Evolutionary conservation across 1,140 invertebrate species (phyloP).

Genomic region (Drosophila quadrilineata): DNA sequence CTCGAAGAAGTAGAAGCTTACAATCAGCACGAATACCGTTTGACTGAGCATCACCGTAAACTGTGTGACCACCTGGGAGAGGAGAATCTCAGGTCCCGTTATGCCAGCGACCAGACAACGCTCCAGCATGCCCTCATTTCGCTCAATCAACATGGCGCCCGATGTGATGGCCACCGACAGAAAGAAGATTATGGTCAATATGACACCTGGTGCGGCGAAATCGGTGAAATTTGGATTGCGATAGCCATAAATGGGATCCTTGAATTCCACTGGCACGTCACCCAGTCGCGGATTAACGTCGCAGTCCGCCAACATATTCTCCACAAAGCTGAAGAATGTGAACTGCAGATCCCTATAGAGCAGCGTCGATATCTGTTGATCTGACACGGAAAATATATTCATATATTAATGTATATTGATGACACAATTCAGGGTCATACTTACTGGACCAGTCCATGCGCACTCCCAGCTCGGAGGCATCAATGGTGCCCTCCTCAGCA

Average conservation of each 20-base stretch:
- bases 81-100: constrained; percentile 88
- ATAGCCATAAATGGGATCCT: constrained; percentile 93
- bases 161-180: constrained; percentile 96
- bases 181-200: constrained; percentile 97
- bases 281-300: constrained; percentile 87
- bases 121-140: constrained; percentile 94
- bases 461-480: constrained; percentile 88
- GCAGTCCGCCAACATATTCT: constrained; percentile 85
- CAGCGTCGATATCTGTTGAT: constrained; percentile 94
- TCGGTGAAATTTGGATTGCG: constrained; percentile 93
- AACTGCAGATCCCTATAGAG: constrained; percentile 88
- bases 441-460: constrained; percentile 96
- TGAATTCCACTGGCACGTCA: constrained; percentile 89
- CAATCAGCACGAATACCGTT: constrained; percentile 89
- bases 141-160: constrained; percentile 93
- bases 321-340: constrained; percentile 88
- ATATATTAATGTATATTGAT: background rate
- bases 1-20: constrained; percentile 91
- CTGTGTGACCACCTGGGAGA: constrained; percentile 93
- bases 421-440: constrained; percentile 79
- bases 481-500: constrained; percentile 86
- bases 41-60: constrained; percentile 94
- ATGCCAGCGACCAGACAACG: constrained; percentile 92
- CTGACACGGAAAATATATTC: constrained; percentile 82
- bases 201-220: constrained; percentile 96